Conservation (phyloP, 2,888 invertebrate genomes). For the Drosophila putrida region DNA sequence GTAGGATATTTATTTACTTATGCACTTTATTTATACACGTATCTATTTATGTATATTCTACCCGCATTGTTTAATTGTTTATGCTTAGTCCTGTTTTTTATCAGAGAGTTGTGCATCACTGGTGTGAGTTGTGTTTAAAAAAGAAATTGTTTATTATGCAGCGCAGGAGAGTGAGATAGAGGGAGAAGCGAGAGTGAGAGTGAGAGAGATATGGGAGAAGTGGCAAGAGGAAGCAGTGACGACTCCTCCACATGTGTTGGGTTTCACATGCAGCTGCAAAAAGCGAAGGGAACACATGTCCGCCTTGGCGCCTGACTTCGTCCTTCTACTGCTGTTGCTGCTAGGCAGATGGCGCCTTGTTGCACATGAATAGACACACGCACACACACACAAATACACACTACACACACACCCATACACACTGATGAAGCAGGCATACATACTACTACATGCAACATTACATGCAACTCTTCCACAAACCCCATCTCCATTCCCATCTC, state of each 20-base stretch:
- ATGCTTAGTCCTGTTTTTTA: no score
- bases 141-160: constrained; percentile 74
- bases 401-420: background rate
- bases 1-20: no score
- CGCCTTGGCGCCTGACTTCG: constrained; percentile 45
- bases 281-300: constrained; percentile 47
- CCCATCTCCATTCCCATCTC: no score
- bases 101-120: background rate
- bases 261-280: constrained; percentile 50
- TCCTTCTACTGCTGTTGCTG: constrained; percentile 21
- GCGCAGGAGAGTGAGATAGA: constrained; percentile 40
- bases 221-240: constrained; percentile 20
- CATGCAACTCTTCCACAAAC: constrained; percentile 14
- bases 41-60: no score
- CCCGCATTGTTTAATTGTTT: no score
- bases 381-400: constrained; percentile 34
- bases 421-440: no score
- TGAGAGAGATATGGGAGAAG: constrained; percentile 11
- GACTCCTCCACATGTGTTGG: constrained; percentile 53
- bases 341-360: constrained; percentile 67
- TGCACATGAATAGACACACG: constrained; percentile 72
- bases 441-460: constrained; percentile 15
- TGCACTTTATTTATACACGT: no score
- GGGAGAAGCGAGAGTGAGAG: constrained; percentile 9
- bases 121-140: constrained; percentile 52